Percentiles rank a stretch among this genome's conserved stretches.
Conservation (phyloP, 2,113 vertebrate genomes). For the Ailurus styani region DNA sequence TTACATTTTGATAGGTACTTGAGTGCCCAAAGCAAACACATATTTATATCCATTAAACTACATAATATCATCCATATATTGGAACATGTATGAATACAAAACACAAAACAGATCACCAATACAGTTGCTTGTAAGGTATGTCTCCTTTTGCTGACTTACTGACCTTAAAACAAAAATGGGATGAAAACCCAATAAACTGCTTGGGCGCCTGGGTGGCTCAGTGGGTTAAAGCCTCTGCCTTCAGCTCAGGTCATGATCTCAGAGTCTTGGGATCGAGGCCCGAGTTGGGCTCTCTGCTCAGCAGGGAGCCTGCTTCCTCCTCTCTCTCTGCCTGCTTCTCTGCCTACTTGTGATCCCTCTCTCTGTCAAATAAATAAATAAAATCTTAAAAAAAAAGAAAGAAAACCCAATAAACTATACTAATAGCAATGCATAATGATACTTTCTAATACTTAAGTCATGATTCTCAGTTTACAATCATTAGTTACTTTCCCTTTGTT, state of each 20-base stretch:
- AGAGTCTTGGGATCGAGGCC: no score
- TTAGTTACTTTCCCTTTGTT: not conserved
- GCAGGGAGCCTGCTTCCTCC: no score
- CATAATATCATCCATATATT: not conserved
- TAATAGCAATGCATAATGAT: not conserved
- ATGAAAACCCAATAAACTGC: not conserved
- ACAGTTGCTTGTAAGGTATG: not conserved
- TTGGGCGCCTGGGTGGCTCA: no score
- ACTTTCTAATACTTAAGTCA: not conserved
- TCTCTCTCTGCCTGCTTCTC: no score
- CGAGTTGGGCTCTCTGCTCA: no score
- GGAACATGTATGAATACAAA: not conserved
- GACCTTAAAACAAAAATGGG: not conserved
- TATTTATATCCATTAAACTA: not conserved
- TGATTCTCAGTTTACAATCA: not conserved
- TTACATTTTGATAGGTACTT: not conserved
- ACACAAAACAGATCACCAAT: not conserved
- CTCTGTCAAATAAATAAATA: no score
- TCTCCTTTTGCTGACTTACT: not conserved
- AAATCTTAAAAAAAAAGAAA: not conserved
- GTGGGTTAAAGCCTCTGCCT: no score
- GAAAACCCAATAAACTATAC: not conserved
- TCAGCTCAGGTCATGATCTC: no score
- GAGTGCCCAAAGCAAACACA: not conserved
- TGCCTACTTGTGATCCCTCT: no score